A percentile compares a stretch with the other conserved stretches of the same genome.
Evolutionary conservation across 2,113 vertebrate species (phyloP).

Genomic region (Castor canadensis): DNA sequence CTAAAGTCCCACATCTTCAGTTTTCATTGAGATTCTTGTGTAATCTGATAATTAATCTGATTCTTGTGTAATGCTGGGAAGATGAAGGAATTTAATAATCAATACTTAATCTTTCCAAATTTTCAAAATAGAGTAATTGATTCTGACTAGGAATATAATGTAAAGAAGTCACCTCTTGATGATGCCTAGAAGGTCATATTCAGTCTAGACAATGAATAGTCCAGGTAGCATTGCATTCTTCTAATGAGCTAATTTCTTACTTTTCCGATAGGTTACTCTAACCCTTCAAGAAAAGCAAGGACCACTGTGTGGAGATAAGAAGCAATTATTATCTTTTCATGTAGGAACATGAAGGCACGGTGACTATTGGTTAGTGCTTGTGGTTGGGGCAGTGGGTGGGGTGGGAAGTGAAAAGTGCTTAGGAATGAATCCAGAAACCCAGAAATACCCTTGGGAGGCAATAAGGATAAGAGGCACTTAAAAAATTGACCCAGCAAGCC

Average conservation of each 20-base stretch:
- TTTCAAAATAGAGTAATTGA: constrained; percentile 50
- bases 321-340: background rate
- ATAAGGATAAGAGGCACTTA: background rate
- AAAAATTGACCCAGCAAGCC: background rate
- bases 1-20: background rate
- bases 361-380: background rate
- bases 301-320: background rate
- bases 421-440: background rate
- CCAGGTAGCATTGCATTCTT: background rate
- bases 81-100: constrained; percentile 33
- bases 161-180: constrained; percentile 13
- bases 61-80: background rate
- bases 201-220: constrained; percentile 38
- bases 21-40: background rate
- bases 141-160: background rate
- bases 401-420: background rate
- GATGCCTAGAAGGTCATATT: background rate
- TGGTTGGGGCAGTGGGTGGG: background rate
- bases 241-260: constrained; percentile 45
- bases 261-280: background rate
- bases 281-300: background rate
- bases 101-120: constrained; percentile 38
- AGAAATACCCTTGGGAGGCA: background rate
- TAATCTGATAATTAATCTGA: background rate
- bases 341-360: background rate